These are phyloP conservation scores for Dione vanillae DNA, from an alignment of 2,888 invertebrate species.

Conservation along the genomic window DNA sequence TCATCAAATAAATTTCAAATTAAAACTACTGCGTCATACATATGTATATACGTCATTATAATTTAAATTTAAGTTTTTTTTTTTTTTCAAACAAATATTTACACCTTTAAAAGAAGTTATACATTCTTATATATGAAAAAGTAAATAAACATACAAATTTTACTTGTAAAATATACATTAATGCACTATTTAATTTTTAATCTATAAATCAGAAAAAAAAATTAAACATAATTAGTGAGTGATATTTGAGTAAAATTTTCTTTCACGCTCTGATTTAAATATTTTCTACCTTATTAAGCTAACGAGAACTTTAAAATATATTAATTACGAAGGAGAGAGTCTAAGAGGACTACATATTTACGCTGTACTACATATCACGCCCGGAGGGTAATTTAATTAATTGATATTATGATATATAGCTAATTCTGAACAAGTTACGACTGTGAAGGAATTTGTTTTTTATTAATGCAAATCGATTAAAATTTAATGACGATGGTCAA, in stretches of 20 bases:
- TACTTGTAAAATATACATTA: neutral
- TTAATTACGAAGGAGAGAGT: constrained; percentile 27
- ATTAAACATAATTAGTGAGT: constrained; percentile 19
- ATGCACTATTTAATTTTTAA: neutral
- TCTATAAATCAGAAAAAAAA: neutral
- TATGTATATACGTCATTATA: too few relatives aligned
- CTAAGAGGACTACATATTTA: too few relatives aligned
- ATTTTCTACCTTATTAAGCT: constrained; percentile 25
- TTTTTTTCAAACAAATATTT: too few relatives aligned
- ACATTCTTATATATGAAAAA: neutral
- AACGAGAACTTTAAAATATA: constrained; percentile 45
- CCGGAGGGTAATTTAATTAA: constrained; percentile 18
- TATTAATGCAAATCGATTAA: neutral
- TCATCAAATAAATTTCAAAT: too few relatives aligned
- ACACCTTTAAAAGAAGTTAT: too few relatives aligned
- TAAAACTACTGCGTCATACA: too few relatives aligned
- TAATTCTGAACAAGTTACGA: neutral
- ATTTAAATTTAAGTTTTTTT: too few relatives aligned
- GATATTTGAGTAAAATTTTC: constrained; percentile 10
- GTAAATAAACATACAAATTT: neutral
- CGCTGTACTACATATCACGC: neutral
- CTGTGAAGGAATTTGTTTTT: neutral
- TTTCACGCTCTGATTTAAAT: constrained; percentile 36
- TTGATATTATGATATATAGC: constrained; percentile 9
- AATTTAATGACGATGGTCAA: too few relatives aligned